A percentile compares a stretch with the other conserved stretches of the same genome.
These are phyloP conservation scores for Acholoe squamosa DNA, from an alignment of 2,888 invertebrate species.

Conservation along the genomic window DNA sequence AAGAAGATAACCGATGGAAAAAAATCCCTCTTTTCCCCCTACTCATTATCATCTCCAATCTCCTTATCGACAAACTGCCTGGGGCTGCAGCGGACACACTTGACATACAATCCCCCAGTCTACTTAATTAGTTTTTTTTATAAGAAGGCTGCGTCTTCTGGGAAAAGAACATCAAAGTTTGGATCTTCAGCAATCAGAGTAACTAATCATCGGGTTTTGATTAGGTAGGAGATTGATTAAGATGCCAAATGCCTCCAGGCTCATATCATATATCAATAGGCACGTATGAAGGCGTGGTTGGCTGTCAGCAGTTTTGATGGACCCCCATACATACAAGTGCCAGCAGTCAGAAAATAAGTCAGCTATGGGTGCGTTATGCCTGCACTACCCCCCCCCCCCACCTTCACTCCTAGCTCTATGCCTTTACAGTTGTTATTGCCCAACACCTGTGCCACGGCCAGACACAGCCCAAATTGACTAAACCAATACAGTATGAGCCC, in stretches of 20 bases:
- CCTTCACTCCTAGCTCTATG: background rate
- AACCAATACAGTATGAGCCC: background rate
- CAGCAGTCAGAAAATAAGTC: background rate
- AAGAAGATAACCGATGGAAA: background rate
- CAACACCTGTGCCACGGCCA: background rate
- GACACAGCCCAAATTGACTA: background rate
- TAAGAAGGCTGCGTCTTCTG: background rate
- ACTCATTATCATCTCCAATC: background rate
- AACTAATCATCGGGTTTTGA: conserved; percentile 32
- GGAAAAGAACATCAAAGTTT: conserved; percentile 2
- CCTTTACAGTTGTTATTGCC: background rate
- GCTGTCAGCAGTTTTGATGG: background rate
- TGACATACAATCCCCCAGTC: conserved; percentile 28
- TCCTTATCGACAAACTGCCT: background rate
- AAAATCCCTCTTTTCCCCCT: background rate
- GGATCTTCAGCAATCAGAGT: background rate
- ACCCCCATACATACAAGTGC: background rate
- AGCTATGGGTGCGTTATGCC: conserved; percentile 14
- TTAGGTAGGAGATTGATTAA: conserved; percentile 28
- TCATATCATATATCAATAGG: background rate
- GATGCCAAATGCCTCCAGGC: background rate
- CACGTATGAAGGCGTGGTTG: background rate
- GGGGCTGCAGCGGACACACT: background rate
- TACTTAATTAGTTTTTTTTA: conserved; percentile 28
- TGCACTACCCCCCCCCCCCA: background rate